These are phyloP conservation scores for Pelagia noctiluca DNA, from an alignment of 30 jellyfish, hydroid and myxozoan species.

Conservation along the genomic window DNA sequence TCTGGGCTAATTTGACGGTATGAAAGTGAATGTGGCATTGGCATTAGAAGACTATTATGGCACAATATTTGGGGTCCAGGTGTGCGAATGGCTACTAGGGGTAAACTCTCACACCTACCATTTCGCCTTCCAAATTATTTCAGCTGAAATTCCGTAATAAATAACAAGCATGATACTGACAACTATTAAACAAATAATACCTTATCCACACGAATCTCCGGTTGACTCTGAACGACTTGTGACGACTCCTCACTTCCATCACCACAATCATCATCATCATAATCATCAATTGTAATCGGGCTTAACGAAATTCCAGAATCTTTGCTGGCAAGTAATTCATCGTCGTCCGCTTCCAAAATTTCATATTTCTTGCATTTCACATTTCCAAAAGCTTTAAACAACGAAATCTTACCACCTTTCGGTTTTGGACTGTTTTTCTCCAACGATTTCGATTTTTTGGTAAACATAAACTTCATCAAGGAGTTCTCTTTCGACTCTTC, in stretches of 20 bases:
- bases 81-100: no score
- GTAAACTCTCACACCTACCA: no score
- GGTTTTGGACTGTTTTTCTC: neutral
- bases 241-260: neutral
- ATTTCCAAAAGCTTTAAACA: conserved; percentile 1
- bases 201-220: no score
- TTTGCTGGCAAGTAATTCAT: conserved; percentile 6
- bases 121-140: no score
- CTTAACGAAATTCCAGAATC: conserved; percentile 4
- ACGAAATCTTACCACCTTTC: neutral
- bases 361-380: neutral
- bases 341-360: neutral
- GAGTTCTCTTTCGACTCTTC: neutral
- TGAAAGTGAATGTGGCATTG: no score
- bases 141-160: no score
- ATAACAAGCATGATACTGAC: no score
- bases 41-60: no score
- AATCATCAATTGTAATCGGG: neutral
- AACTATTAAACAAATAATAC: no score
- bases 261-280: neutral
- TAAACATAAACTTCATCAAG: conserved; percentile 17
- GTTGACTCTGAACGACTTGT: neutral
- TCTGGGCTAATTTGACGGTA: no score
- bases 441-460: neutral
- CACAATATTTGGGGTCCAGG: no score